Evolutionary conservation across 2,113 vertebrate species (phyloP).

Genomic region (Typhlomys cinereus): DNA sequence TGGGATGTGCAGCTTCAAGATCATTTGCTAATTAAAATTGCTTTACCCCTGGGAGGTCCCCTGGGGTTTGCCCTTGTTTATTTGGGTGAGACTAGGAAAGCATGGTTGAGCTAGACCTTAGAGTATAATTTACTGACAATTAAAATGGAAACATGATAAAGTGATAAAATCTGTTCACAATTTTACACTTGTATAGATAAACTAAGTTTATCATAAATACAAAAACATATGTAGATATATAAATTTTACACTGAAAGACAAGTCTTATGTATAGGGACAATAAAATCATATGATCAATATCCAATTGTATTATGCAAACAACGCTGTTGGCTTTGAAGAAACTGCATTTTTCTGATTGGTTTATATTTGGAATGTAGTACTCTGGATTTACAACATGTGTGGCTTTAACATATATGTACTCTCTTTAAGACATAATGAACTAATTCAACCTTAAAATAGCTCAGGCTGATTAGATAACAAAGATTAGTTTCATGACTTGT

Average conservation of each 20-base stretch:
- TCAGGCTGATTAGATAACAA: background rate
- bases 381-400: background rate
- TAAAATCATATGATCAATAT: background rate
- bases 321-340: background rate
- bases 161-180: slow-evolving; percentile 77
- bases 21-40: slow-evolving; percentile 87
- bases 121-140: slow-evolving; percentile 81
- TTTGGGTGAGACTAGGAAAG: slow-evolving; percentile 83
- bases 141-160: slow-evolving; percentile 83
- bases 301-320: slow-evolving; percentile 2
- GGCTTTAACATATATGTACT: background rate
- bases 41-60: slow-evolving; percentile 77
- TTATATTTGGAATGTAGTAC: background rate
- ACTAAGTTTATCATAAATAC: slow-evolving; percentile 72
- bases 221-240: slow-evolving; percentile 15
- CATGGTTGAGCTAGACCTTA: slow-evolving; percentile 78
- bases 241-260: slow-evolving; percentile 42
- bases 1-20: slow-evolving; percentile 79
- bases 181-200: slow-evolving; percentile 77
- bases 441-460: slow-evolving; percentile 14
- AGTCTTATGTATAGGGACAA: background rate
- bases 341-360: background rate
- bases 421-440: background rate
- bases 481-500: background rate
- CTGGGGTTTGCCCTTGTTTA: slow-evolving; percentile 83